Evolutionary conservation across 1,140 invertebrate species (phyloP).

Genomic region (Trachymyrmex cornetzi): DNA sequence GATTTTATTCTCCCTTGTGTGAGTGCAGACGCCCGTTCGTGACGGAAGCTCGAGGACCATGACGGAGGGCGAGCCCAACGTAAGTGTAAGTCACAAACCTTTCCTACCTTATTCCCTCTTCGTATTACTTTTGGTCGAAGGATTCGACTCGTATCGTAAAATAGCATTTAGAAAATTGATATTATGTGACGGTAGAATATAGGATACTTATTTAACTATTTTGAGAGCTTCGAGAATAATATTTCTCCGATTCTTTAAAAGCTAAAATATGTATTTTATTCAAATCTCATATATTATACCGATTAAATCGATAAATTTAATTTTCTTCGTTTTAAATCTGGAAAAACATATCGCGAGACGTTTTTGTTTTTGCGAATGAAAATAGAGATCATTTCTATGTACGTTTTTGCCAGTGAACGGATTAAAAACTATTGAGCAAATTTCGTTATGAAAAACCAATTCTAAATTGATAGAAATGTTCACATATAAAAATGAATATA

Average conservation of each 20-base stretch:
- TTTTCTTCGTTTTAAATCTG: background rate
- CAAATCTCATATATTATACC: background rate
- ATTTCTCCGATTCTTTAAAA: background rate
- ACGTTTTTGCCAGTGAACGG: background rate
- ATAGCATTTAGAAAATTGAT: slow-evolving; percentile 42
- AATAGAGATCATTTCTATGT: background rate
- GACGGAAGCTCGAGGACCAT: slow-evolving; percentile 58
- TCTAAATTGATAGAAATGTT: slow-evolving; percentile 13
- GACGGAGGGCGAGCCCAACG: slow-evolving; percentile 63
- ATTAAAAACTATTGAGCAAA: background rate
- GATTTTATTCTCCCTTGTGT: slow-evolving; percentile 54
- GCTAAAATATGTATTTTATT: background rate
- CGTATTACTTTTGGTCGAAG: background rate
- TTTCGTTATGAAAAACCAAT: background rate
- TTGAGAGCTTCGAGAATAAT: background rate
- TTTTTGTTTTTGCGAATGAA: background rate
- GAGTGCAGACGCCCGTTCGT: slow-evolving; percentile 42
- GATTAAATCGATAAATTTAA: background rate
- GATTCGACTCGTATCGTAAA: background rate
- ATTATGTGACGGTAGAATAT: background rate
- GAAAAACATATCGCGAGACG: background rate
- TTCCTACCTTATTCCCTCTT: slow-evolving; percentile 10
- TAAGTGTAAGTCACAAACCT: slow-evolving; percentile 58
- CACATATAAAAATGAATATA: background rate
- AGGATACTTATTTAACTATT: background rate